Percentiles rank a stretch among this genome's conserved stretches.
phyloP scores from a whole-genome alignment of 2,797 vertebrate species.

The Phyllotis vaccarum region DNA sequence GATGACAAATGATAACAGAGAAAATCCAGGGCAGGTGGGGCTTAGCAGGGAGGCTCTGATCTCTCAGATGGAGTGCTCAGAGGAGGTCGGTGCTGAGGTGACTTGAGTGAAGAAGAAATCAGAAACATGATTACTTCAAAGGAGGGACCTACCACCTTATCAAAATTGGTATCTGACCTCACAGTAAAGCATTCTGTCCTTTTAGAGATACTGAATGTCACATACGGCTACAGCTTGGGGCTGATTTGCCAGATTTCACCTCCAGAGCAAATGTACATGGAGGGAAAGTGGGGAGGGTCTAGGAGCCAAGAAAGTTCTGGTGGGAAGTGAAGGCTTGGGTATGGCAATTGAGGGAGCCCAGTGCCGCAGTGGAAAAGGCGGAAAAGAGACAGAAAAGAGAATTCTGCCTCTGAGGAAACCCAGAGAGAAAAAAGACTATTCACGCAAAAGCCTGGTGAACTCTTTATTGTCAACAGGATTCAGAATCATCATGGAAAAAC shows the following conservation, averaged over 20 bases:
- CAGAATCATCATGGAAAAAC: neutral
- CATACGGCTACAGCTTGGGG: no score
- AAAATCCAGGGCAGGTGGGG: neutral
- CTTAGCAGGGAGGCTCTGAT: neutral
- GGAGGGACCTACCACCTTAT: neutral
- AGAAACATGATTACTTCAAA: neutral
- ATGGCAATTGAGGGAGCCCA: neutral
- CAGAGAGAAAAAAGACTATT: neutral
- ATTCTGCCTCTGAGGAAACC: neutral
- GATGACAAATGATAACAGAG: neutral
- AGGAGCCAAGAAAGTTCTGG: neutral
- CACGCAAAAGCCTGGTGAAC: neutral
- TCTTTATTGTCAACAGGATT: neutral
- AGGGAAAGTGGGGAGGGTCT: neutral
- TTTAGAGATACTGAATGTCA: neutral
- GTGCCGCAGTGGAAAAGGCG: neutral
- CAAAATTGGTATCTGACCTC: neutral
- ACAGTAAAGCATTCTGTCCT: neutral
- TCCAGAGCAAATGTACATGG: neutral
- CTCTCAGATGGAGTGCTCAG: neutral
- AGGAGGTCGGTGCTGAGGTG: neutral
- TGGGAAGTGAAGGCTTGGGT: neutral
- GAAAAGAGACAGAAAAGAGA: neutral
- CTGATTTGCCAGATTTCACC: neutral
- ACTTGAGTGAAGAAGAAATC: neutral